Conservation (phyloP, 2,113 vertebrate species). For the Cheilinus undulatus region DNA sequence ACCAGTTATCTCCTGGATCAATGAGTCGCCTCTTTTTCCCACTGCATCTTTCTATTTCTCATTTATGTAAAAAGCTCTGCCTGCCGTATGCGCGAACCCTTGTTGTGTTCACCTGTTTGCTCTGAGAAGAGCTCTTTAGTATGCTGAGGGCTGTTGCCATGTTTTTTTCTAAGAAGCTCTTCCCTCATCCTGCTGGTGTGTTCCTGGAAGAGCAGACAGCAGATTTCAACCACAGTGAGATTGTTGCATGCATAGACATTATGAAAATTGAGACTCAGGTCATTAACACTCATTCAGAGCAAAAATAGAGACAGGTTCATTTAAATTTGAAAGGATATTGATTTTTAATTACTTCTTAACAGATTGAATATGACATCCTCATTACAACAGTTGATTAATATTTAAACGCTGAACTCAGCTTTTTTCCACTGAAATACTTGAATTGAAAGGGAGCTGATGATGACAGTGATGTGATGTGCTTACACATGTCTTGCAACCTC, state of each 20-base stretch:
- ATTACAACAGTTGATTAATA: conserved; percentile 70
- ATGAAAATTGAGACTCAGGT: conserved; percentile 45
- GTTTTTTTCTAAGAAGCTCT: neutral
- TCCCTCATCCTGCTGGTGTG: conserved; percentile 2
- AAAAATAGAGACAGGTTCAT: conserved; percentile 48
- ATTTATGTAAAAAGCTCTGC: conserved; percentile 52
- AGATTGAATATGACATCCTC: conserved; percentile 75
- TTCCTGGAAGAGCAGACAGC: conserved; percentile 6
- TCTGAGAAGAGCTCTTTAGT: conserved; percentile 12
- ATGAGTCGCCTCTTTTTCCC: conserved; percentile 15
- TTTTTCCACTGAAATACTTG: conserved; percentile 33
- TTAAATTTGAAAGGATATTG: conserved; percentile 69
- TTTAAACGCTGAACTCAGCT: conserved; percentile 69
- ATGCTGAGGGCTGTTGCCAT: neutral
- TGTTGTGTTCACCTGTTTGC: conserved; percentile 22
- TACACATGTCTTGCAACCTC: too few relatives aligned
- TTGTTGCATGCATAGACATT: conserved; percentile 8
- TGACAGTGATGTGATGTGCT: conserved; percentile 16
- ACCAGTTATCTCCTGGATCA: conserved; percentile 26
- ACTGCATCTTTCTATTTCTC: conserved; percentile 20
- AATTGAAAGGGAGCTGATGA: conserved; percentile 22
- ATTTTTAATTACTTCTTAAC: conserved; percentile 69
- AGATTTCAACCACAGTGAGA: conserved; percentile 20
- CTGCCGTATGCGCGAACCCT: conserved; percentile 36
- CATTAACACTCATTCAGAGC: conserved; percentile 52